A percentile compares a stretch with the other conserved stretches of the same genome.
phyloP scores from a whole-genome alignment of 2,113 vertebrate species.

The Myotis davidii region DNA sequence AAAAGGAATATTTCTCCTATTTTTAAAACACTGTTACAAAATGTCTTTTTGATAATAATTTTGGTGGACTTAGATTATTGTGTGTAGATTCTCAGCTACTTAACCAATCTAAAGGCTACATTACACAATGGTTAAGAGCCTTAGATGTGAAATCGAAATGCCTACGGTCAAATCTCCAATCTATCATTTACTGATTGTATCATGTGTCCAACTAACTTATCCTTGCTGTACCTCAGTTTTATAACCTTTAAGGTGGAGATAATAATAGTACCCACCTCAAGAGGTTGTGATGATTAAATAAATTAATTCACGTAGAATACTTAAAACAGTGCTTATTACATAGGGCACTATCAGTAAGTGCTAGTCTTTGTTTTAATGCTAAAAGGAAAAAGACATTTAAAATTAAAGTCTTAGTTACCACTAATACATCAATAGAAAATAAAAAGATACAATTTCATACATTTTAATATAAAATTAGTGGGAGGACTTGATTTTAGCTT shows the following conservation, averaged over 20 bases:
- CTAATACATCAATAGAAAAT: conserved; percentile 16
- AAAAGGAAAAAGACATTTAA: conserved; percentile 39
- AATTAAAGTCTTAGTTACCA: conserved; percentile 49
- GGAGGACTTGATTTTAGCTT: conserved; percentile 1
- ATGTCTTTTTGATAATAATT: conserved; percentile 39
- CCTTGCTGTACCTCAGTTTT: not conserved
- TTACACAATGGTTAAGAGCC: not conserved
- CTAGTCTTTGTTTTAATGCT: not conserved
- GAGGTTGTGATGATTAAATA: not conserved
- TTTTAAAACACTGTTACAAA: not conserved
- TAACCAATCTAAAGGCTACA: not conserved
- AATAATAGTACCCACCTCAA: not conserved
- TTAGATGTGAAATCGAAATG: not conserved
- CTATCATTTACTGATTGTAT: not conserved
- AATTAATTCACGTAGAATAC: not conserved
- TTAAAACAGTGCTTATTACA: not conserved
- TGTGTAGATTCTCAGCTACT: conserved; percentile 24
- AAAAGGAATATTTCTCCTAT: not conserved
- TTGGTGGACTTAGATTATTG: conserved; percentile 18
- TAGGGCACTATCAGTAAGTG: not conserved
- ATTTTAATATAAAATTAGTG: conserved; percentile 60
- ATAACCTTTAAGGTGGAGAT: not conserved
- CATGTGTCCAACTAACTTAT: conserved; percentile 23
- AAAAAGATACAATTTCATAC: conserved; percentile 11
- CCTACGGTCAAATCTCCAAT: not conserved